Evolutionary conservation across 2,797 vertebrate species (phyloP), one percentile per base, ranked within the genome.

Genomic region (Trichosurus vulpecula): DNA sequence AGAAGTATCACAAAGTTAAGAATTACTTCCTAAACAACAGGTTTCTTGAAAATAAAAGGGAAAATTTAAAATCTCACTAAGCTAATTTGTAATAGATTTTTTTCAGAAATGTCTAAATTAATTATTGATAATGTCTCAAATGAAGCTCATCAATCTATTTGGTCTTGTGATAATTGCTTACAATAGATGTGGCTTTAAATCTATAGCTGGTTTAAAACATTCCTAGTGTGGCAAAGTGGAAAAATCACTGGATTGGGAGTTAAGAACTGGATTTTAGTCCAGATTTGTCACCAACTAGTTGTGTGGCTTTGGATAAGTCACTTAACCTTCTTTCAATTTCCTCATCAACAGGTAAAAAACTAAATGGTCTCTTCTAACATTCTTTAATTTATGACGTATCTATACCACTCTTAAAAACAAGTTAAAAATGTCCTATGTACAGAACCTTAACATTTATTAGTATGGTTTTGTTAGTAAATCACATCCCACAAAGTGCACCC

Each of bases 41-140:
- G 57, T 74, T 94, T 90, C n/a, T 55, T 92, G 55, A 94, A 89
- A 13, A 93, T 54, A 29, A 93, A 96, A 94, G 89, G 9, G 51
- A 90, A 31, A 55, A 58, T 93, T 13, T 47, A 19, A 54, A 94
- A 92, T 51, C 14, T 11, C 35, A 58, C 0, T 74, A 93, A 93
- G 13, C 95, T 54, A 74, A 96, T 90, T 47, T 56, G 95, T 92
- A 91, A 35, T 29, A 54, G 95, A 41, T 41, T 81, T 81, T 47
- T 81, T 81, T 10, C 41, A 81, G 41, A 81, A 47, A 81, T 47
- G 41, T 47, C 74, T 81, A 81, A 81, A 81, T 74, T 66, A 74
- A 74, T 66, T 74, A 41, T 22, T 74, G n/a, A 74, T 74, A 9
- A 41, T 41, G 19, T 74, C 66, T 74, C 66, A 74, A 74, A 22